Percentiles rank a stretch among this genome's conserved stretches.
Conservation (phyloP, 2,113 vertebrate genomes). For the Toxostoma redivivum region DNA sequence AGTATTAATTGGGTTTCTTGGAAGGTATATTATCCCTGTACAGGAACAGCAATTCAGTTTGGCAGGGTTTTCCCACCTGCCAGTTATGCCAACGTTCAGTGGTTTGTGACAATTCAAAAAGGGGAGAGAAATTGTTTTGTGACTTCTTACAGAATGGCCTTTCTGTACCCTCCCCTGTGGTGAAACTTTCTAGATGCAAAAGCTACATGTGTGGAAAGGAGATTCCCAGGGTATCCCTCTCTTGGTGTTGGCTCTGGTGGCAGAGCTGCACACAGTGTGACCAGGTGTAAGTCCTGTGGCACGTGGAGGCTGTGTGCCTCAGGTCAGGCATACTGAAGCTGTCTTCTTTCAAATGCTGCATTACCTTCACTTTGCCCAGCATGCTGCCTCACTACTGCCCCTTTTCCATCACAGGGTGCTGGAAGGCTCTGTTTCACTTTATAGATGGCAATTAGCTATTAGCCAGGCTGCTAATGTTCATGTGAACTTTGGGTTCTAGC, state of each 20-base stretch:
- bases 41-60: background rate
- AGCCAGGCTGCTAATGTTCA: background rate
- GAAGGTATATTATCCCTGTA: background rate
- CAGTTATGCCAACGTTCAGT: background rate
- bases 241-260: accelerated
- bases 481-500: background rate
- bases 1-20: background rate
- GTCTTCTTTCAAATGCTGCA: background rate
- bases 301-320: accelerated
- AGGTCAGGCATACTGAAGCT: background rate
- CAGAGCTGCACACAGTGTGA: accelerated
- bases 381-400: background rate
- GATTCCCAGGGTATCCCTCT: background rate
- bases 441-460: background rate
- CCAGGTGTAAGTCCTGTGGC: background rate
- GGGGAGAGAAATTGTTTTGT: background rate
- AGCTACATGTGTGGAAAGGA: background rate
- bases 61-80: background rate
- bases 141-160: background rate
- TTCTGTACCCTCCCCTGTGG: background rate
- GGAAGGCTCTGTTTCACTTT: background rate
- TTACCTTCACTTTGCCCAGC: background rate
- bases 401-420: background rate
- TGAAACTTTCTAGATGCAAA: background rate
- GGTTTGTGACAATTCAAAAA: background rate